Base-by-base conservation (phyloP, 1,140 invertebrate species). In the Leptinotarsa texana region DNA sequence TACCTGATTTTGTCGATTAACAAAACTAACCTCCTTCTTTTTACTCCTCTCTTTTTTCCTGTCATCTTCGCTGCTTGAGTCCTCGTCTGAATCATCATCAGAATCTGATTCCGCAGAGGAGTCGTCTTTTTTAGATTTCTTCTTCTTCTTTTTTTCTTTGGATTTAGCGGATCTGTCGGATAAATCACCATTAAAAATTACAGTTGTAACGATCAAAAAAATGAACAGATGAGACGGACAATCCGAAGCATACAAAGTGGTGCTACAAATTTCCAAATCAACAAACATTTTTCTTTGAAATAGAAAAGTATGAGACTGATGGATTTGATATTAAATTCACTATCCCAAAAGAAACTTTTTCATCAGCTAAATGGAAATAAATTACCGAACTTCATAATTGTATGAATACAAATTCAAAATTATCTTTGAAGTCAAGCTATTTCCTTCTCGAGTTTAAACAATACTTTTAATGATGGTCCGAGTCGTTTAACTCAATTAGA, bases 121-220 rank as follows among this genome's bases (percentile, higher is more conserved):
- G n/a, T 78, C 75, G 48, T 74, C 77, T 63, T 74, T 74, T 11
- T 76, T 75, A 27, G 79, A 75, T 73, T 81, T 82, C 75, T 82
- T 83, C 63, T 79, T 78, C 73, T 84, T 83, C 78, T 84, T 84
- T 74, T 83, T 83, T 18, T 83, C 82, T 69, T 83, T 82, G 22
- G 79, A 76, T 75, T 83, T 83, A 1, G 66, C 71, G 15, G 80
- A 81, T 80, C 83, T 84, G 80, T 67, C 75, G 22, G 72, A 70
- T 80, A 62, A 62, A 62, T 62, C 17, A 21, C 61, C 61, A 13
- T n/a, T 42, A 11, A 42, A 42, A 8, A 42, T 42, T 42, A 11
- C 33, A 42, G 33, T 11, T 42, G 33, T 42, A 42, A 42, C 33
- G 0, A 42, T 11, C 8, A 42, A 42, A 42, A 33, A 42, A 42